Evolutionary conservation across 1,140 invertebrate genomes (phyloP).

Genomic region (Aphaenogaster floridana): DNA sequence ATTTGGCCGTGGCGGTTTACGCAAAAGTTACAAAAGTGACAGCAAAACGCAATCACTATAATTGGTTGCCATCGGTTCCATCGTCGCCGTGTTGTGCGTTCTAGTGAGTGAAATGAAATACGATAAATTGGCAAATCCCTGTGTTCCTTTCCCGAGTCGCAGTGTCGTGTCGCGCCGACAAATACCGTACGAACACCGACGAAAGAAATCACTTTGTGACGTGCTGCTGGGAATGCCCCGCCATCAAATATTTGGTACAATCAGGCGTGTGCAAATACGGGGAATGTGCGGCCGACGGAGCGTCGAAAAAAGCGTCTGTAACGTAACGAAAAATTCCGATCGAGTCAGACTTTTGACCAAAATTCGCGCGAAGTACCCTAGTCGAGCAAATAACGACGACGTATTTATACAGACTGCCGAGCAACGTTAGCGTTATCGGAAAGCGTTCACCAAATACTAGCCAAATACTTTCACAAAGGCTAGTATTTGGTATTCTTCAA

Average conservation of each 20-base stretch:
- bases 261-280: constrained; percentile 59
- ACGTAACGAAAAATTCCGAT: constrained; percentile 36
- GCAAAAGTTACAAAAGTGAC: constrained; percentile 47
- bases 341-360: constrained; percentile 50
- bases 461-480: background rate
- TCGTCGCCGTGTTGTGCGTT: background rate
- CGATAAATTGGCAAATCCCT: constrained; percentile 10
- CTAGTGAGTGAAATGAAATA: constrained; percentile 9
- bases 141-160: background rate
- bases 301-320: constrained; percentile 31
- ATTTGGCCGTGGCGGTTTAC: background rate
- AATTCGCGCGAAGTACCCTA: constrained; percentile 27
- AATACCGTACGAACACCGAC: background rate
- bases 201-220: constrained; percentile 46
- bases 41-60: constrained; percentile 48
- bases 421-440: constrained; percentile 34
- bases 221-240: constrained; percentile 29
- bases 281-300: background rate
- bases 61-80: constrained; percentile 9
- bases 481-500: background rate
- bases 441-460: background rate
- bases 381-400: constrained; percentile 44
- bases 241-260: constrained; percentile 68
- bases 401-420: constrained; percentile 32
- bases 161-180: background rate